Evolutionary conservation across 2,797 vertebrate species (phyloP).

Genomic region (Threskiornis aethiopicus): DNA sequence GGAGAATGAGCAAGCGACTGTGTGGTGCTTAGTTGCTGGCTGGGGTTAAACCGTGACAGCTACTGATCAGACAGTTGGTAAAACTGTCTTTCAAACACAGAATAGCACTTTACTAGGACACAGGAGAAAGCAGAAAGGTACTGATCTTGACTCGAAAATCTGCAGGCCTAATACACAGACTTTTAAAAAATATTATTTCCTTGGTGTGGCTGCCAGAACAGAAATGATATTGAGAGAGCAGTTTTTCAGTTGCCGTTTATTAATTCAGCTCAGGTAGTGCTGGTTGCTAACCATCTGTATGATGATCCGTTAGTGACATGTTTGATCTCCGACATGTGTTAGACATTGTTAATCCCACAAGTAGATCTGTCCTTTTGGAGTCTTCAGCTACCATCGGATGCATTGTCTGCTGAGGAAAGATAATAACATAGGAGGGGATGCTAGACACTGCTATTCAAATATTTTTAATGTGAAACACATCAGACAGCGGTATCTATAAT

Average conservation of each 20-base stretch:
- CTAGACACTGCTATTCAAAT: background rate
- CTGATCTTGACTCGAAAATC: background rate
- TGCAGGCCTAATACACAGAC: fast-evolving
- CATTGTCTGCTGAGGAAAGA: background rate
- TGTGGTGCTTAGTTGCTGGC: too few relatives aligned
- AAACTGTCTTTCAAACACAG: background rate
- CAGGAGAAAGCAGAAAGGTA: background rate
- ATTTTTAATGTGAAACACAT: background rate
- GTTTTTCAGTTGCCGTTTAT: background rate
- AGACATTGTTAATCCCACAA: background rate
- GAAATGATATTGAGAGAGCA: background rate
- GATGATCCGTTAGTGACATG: background rate
- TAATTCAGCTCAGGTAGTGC: background rate
- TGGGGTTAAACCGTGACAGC: too few relatives aligned
- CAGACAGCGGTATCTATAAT: background rate
- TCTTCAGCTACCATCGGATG: background rate
- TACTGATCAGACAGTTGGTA: background rate
- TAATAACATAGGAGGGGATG: background rate
- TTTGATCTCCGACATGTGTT: background rate
- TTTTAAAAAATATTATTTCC: background rate
- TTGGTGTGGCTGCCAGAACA: background rate
- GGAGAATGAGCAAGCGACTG: too few relatives aligned
- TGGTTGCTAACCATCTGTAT: background rate
- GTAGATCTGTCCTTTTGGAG: background rate
- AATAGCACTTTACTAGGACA: background rate